These are phyloP conservation scores for Rhabdornis inornatus DNA, from an alignment of 2,113 vertebrate genomes.

Conservation along the genomic window DNA sequence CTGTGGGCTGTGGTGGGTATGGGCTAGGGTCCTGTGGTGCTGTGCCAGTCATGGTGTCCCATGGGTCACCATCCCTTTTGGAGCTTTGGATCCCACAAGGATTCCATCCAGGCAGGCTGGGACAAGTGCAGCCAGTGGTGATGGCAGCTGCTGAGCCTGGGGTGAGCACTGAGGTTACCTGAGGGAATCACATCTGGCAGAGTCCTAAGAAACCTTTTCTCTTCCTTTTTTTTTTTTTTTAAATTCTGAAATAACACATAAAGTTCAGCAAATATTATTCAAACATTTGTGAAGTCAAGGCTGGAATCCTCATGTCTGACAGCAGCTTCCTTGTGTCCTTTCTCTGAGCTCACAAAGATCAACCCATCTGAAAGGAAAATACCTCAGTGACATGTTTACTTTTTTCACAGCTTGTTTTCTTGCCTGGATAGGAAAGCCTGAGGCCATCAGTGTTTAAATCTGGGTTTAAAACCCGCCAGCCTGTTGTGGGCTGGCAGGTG, in stretches of 20 bases:
- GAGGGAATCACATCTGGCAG: background rate
- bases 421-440: constrained; percentile 23
- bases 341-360: background rate
- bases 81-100: background rate
- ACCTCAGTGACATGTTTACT: constrained; percentile 37
- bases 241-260: background rate
- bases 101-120: fast-evolving
- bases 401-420: constrained; percentile 49
- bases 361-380: constrained; percentile 13
- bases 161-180: background rate
- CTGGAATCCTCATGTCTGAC: background rate
- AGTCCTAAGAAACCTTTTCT: background rate
- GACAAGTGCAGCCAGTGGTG: fast-evolving
- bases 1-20: background rate
- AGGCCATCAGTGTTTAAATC: background rate
- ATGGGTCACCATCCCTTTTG: background rate
- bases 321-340: background rate
- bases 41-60: fast-evolving
- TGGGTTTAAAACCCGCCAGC: background rate
- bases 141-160: fast-evolving
- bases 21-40: background rate
- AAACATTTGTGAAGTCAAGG: constrained; percentile 13
- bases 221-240: background rate
- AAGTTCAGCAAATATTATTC: background rate
- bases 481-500: background rate